These are phyloP conservation scores for Leptatherina wallacei DNA, from an alignment of 2,797 vertebrate genomes.

Conservation along the genomic window DNA sequence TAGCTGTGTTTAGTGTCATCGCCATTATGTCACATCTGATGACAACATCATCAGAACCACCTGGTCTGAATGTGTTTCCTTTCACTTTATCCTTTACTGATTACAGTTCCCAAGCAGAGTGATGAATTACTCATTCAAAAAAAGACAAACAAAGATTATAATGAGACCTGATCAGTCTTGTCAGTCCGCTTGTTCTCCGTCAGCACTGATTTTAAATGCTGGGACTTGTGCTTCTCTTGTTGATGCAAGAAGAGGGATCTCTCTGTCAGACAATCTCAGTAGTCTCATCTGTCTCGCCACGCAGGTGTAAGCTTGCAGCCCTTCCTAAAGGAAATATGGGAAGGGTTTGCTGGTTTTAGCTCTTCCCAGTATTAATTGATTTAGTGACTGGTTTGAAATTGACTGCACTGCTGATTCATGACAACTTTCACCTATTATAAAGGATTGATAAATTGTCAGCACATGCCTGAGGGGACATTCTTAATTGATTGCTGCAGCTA, in stretches of 20 bases:
- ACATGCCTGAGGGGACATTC: constrained; percentile 25
- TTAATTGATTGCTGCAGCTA: constrained; percentile 41
- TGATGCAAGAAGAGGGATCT: constrained; percentile 25
- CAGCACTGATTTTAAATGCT: constrained; percentile 33
- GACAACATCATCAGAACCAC: constrained; percentile 64
- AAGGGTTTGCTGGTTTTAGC: constrained; percentile 36
- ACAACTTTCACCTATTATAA: constrained; percentile 51
- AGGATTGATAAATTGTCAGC: constrained; percentile 49
- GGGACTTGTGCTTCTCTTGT: constrained; percentile 6
- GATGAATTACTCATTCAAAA: constrained; percentile 59
- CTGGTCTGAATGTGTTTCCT: constrained; percentile 50
- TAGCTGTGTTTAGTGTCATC: constrained; percentile 78
- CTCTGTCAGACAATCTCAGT: constrained; percentile 24
- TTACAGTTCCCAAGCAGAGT: constrained; percentile 60
- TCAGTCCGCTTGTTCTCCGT: constrained; percentile 50
- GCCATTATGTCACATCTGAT: constrained; percentile 76
- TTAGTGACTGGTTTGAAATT: constrained; percentile 41
- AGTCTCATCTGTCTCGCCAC: constrained; percentile 32
- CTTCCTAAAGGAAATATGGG: constrained; percentile 33
- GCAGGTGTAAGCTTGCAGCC: constrained; percentile 14
- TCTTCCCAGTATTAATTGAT: constrained; percentile 35
- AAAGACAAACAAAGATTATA: constrained; percentile 45
- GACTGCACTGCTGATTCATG: constrained; percentile 41
- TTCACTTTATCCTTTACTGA: constrained; percentile 53
- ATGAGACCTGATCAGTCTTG: constrained; percentile 53